phyloP scores from a whole-genome alignment of 2,113 vertebrate genomes.

The Diphyllodes magnificus region DNA sequence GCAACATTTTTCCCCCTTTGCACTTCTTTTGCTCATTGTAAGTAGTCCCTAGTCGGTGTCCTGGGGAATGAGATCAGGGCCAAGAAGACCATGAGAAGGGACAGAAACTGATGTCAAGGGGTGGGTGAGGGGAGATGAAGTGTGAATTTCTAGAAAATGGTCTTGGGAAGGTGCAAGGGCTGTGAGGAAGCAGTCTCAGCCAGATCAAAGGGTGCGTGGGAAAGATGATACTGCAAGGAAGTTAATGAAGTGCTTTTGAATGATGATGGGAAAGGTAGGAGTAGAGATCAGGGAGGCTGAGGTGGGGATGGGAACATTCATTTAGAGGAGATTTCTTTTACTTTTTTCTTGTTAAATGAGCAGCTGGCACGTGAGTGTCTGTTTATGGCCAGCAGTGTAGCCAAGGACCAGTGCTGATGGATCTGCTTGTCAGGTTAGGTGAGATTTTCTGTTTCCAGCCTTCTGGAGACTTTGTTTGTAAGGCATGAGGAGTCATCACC shows the following conservation, averaged over 20 bases:
- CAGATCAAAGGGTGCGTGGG: not conserved
- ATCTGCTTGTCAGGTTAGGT: not conserved
- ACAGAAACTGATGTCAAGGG: not conserved
- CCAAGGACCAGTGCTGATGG: not conserved
- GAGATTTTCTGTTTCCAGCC: not conserved
- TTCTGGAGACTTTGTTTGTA: not conserved
- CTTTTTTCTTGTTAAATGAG: not conserved
- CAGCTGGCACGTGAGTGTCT: not conserved
- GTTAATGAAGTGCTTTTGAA: not conserved
- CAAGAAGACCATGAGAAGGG: not conserved
- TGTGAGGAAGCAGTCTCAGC: not conserved
- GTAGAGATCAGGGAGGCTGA: not conserved
- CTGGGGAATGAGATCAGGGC: not conserved
- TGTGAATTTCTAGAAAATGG: not conserved
- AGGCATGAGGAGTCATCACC: not conserved
- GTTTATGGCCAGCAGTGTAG: not conserved
- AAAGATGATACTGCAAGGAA: not conserved
- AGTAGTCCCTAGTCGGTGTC: not conserved
- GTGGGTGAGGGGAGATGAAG: not conserved
- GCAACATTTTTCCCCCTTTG: not conserved
- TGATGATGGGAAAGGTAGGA: not conserved
- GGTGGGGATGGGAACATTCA: not conserved
- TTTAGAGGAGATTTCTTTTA: not conserved
- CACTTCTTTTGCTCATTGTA: not conserved
- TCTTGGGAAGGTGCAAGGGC: not conserved